Evolutionary conservation across 2,113 vertebrate genomes (phyloP).

Genomic region (Xiphophorus hellerii): DNA sequence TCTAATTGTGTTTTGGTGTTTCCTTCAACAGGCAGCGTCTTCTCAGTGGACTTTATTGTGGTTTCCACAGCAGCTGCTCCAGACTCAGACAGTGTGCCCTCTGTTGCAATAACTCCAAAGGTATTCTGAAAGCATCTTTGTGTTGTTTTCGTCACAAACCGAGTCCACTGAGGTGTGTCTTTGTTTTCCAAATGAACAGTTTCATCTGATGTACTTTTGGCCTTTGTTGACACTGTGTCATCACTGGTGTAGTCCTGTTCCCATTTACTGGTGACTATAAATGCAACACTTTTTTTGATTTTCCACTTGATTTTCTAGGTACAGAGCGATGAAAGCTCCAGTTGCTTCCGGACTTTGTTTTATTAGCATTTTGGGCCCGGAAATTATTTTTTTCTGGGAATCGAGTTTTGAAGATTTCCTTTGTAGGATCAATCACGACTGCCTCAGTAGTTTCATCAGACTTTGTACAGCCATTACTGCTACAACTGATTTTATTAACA

Average conservation of each 20-base stretch:
- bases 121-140: conserved; percentile 33
- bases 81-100: conserved; percentile 44
- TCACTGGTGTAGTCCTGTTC: background rate
- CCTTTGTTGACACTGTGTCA: conserved; percentile 7
- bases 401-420: conserved; percentile 36
- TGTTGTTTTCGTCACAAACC: conserved; percentile 39
- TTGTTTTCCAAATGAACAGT: conserved; percentile 10
- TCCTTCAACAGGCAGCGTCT: conserved; percentile 12
- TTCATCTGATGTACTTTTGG: conserved; percentile 16
- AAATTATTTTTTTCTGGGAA: conserved; percentile 12
- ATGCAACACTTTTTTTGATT: background rate
- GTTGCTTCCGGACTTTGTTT: conserved; percentile 8
- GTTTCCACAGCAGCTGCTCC: conserved; percentile 13
- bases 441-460: conserved; percentile 2
- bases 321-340: conserved; percentile 13
- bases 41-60: conserved; percentile 24
- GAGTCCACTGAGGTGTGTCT: conserved; percentile 21
- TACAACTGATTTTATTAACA: conserved; percentile 34
- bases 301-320: conserved; percentile 9
- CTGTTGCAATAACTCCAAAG: conserved; percentile 9
- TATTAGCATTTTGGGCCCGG: conserved; percentile 3
- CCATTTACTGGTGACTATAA: conserved; percentile 18
- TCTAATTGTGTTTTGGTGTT: conserved; percentile 47
- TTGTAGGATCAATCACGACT: conserved; percentile 26
- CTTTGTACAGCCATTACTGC: conserved; percentile 16